Percentiles rank a stretch among this genome's conserved stretches.
phyloP scores from a whole-genome alignment of 2,888 invertebrate genomes.

The Bedellia somnulentella region DNA sequence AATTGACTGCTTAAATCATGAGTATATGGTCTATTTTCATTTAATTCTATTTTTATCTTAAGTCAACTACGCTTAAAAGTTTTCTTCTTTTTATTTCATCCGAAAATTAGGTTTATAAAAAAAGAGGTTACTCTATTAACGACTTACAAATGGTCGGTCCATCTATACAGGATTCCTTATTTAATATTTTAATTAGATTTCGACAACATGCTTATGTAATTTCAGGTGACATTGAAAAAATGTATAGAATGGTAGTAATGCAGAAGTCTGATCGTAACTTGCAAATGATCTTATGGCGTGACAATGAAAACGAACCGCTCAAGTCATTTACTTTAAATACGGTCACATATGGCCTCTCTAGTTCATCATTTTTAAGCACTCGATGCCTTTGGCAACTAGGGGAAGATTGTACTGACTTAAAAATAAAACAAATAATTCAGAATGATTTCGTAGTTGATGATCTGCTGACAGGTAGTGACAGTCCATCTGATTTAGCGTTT shows the following conservation, averaged over 20 bases:
- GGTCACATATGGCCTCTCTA: constrained; percentile 4
- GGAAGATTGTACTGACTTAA: constrained; percentile 2
- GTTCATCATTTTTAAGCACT: constrained; percentile 2
- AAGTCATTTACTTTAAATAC: constrained; percentile 3
- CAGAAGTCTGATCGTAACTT: constrained; percentile 1
- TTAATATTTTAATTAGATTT: too few relatives aligned
- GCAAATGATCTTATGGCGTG: constrained; percentile 7
- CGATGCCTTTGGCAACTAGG: constrained; percentile 4
- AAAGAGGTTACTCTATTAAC: too few relatives aligned
- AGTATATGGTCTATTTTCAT: too few relatives aligned
- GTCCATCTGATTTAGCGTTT: not conserved
- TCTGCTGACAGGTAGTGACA: constrained; percentile 3
- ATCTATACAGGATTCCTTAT: constrained; percentile 4
- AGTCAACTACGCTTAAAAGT: too few relatives aligned
- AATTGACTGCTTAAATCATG: too few relatives aligned
- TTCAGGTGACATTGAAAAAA: constrained; percentile 13
- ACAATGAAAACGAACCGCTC: constrained; percentile 3
- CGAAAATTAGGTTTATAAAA: too few relatives aligned
- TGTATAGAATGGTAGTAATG: too few relatives aligned
- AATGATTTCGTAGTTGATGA: constrained; percentile 5
- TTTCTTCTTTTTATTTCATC: too few relatives aligned
- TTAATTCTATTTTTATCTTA: too few relatives aligned
- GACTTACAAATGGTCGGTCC: constrained; percentile 6
- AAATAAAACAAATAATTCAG: constrained; percentile 2
- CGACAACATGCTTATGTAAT: too few relatives aligned